Evolutionary conservation across 2,888 invertebrate genomes (phyloP).

Genomic region (Oxytorus armatus): DNA sequence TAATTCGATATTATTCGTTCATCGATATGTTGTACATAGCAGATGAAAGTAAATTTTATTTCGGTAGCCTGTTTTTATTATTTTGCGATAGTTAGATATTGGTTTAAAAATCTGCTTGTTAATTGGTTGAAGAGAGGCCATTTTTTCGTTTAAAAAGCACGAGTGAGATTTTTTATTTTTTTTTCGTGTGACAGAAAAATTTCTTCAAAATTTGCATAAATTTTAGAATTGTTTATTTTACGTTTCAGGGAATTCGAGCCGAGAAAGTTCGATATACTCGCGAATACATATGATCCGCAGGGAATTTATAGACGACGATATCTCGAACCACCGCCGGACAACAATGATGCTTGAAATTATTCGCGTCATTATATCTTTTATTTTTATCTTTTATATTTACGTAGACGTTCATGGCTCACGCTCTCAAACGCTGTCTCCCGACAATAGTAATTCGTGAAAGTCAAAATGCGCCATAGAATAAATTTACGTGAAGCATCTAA

Average conservation of each 20-base stretch:
- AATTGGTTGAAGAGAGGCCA: not conserved
- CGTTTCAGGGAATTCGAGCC: constrained; percentile 74
- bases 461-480: too few species aligned
- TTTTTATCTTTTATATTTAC: not conserved
- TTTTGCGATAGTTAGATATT: constrained; percentile 5
- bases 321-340: constrained; percentile 69
- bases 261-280: constrained; percentile 72
- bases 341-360: constrained; percentile 56
- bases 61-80: too few species aligned
- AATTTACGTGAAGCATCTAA: too few species aligned
- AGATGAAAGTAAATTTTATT: too few species aligned
- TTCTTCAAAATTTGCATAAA: too few species aligned
- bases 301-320: constrained; percentile 74
- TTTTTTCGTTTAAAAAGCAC: not conserved
- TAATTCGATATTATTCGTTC: too few species aligned
- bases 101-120: not conserved
- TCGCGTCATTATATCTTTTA: constrained; percentile 3
- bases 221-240: constrained; percentile 52
- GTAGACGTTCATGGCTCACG: not conserved
- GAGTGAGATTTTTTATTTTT: constrained; percentile 16
- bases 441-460: too few species aligned
- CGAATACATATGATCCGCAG: constrained; percentile 74
- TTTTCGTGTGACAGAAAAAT: constrained; percentile 9
- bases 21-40: too few species aligned
- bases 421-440: too few species aligned